Percentiles rank a stretch among this genome's conserved stretches.
These are phyloP conservation scores for Alouatta palliata DNA, from an alignment of 2,113 vertebrate genomes.

Conservation along the genomic window DNA sequence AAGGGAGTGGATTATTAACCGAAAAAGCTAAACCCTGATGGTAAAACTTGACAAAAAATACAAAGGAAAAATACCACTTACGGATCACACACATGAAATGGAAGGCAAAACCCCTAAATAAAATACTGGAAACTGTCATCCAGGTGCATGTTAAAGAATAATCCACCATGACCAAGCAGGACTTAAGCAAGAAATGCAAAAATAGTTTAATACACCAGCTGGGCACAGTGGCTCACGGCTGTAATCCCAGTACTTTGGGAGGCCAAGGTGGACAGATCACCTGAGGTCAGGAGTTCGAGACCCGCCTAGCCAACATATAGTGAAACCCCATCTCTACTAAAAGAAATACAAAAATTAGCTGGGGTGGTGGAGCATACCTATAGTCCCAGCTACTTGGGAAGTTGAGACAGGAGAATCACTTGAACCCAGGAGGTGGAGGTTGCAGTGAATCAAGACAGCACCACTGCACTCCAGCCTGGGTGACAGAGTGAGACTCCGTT, in stretches of 20 bases:
- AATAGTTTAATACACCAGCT: background rate
- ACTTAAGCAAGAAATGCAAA: background rate
- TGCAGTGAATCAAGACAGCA: background rate
- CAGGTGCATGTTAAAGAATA: background rate
- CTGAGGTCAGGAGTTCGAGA: background rate
- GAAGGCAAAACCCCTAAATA: background rate
- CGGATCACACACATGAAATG: background rate
- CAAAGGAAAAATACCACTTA: background rate
- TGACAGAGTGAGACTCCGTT: background rate
- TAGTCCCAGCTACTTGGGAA: background rate
- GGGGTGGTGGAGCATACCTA: background rate
- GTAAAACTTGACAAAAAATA: background rate
- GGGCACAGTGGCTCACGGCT: rapidly evolving
- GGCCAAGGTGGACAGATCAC: background rate
- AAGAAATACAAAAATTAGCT: background rate
- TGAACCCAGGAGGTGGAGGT: background rate
- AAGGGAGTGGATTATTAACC: background rate
- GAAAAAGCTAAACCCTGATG: background rate
- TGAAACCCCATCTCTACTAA: background rate
- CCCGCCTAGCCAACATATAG: background rate
- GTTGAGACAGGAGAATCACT: background rate
- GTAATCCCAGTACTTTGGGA: background rate
- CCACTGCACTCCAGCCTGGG: background rate
- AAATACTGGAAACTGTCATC: background rate
- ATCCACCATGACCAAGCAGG: background rate